phyloP scores from a whole-genome alignment of 2,113 vertebrate species.

The Brachyhypopomus occidentalis region DNA sequence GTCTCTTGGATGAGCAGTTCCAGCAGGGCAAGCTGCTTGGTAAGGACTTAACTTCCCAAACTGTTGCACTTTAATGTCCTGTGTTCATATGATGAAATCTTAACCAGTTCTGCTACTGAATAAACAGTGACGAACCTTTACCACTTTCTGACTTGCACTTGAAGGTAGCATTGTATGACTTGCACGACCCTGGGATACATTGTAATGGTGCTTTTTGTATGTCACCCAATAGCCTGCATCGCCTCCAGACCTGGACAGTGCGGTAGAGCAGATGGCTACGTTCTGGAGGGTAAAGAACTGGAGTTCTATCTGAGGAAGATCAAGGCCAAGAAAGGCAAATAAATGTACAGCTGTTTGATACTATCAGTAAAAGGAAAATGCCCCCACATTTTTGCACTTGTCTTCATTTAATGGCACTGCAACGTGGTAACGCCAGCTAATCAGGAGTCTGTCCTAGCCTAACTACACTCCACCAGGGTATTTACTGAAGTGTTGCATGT shows the following conservation, averaged over 20 bases:
- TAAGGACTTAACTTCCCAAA: conserved; percentile 64
- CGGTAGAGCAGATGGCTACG: conserved; percentile 92
- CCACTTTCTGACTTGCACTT: conserved; percentile 37
- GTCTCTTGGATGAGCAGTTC: conserved; percentile 95
- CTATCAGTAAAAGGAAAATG: conserved; percentile 67
- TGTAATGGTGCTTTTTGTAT: background rate
- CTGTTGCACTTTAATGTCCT: background rate
- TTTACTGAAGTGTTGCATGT: no score
- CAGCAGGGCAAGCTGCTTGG: conserved; percentile 96
- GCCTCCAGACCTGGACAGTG: conserved; percentile 96
- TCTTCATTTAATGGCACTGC: background rate
- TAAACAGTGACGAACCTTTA: conserved; percentile 66
- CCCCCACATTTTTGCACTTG: conserved; percentile 9
- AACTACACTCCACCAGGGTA: no score
- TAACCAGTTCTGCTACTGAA: conserved; percentile 89
- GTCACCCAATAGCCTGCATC: conserved; percentile 81
- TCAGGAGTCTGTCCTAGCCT: no score
- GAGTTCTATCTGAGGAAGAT: conserved; percentile 99
- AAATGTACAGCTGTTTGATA: conserved; percentile 78
- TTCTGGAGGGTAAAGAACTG: conserved; percentile 95
- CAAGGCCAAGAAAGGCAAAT: conserved; percentile 99
- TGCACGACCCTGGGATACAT: background rate
- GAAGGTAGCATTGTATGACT: no score
- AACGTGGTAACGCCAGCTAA: no score
- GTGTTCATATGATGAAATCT: conserved; percentile 78